A percentile compares a stretch with the other conserved stretches of the same genome.
Conservation (phyloP, 2,797 vertebrate genomes). For the Galagoides demidoff region DNA sequence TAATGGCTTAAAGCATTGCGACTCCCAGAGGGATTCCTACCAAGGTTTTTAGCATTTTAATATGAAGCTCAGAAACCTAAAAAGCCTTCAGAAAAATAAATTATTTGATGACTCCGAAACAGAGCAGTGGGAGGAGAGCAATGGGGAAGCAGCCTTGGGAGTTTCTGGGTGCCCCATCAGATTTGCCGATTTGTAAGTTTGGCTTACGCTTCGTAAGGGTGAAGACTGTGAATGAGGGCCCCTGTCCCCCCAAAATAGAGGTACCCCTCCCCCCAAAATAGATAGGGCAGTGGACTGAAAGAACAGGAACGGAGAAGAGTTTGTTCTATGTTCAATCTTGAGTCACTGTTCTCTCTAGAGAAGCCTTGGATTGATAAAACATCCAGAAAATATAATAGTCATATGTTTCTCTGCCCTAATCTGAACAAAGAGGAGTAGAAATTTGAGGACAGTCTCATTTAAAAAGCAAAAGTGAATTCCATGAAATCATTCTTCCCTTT, state of each 20-base stretch:
- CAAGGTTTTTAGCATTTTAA: constrained; percentile 58
- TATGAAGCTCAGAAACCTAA: constrained; percentile 4
- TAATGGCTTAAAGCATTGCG: constrained; percentile 67
- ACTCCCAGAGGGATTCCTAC: constrained; percentile 36
- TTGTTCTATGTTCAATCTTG: background rate
- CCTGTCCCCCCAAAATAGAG: no score
- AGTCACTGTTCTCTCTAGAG: background rate
- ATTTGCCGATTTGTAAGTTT: background rate
- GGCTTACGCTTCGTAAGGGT: background rate
- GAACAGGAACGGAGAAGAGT: background rate
- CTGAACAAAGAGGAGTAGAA: background rate
- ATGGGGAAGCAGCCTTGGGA: background rate
- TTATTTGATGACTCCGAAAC: background rate
- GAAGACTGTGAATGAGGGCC: background rate
- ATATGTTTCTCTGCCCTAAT: background rate
- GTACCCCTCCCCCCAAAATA: background rate
- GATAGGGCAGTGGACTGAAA: background rate
- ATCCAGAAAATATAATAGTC: background rate
- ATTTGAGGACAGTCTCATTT: background rate
- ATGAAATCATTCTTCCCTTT: background rate
- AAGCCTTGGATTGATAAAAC: background rate
- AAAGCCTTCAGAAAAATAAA: constrained; percentile 45
- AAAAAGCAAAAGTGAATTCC: background rate
- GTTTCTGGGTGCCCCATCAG: background rate
- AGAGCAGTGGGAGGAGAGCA: background rate